Base-by-base conservation (phyloP, 2,888 invertebrate species). In the Caenorhabditis panamensis region DNA sequence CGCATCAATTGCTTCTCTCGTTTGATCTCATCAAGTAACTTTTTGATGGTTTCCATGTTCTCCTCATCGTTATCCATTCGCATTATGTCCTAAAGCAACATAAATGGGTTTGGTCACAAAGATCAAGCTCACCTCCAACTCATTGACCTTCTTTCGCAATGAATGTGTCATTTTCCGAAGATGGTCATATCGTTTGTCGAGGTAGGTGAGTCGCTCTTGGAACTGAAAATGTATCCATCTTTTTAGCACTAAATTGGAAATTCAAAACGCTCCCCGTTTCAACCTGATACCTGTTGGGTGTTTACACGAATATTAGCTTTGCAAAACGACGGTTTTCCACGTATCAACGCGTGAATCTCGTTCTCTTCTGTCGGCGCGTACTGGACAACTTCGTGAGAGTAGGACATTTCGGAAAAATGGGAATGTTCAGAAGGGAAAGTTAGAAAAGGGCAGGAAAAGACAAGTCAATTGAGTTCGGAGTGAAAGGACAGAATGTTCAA, bases 111-210 rank as follows among this genome's bases (percentile, higher is more conserved):
- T 3, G 41, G 13, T 6, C 13, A 13, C 41, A 13, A 11, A 6
- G 5, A 4, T 13, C 41, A 3, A 41, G 9, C 63, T 8, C 28
- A 84, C 84, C 82, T 84, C 84, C 44, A 84, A 58, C 49, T 84
- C 84, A 56, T 84, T 84, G 53, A 84, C 78, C 26, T 84, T 84
- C 49, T 80, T 84, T 28, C 81, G 79, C 66, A 84, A 54, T 13
- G 81, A 72, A 64, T 84, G 80, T n/a, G 84, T 82, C 79, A 84
- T 69, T 77, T 82, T 82, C 61, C 84, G 53, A 16, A 84, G 41
- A 44, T 84, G 84, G 63, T 84, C 84, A 77, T 84, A 84, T 61
- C 84, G 47, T 58, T 84, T 84, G 47, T 84, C 84, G n/a, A 84
- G 79, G 51, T 84, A 84, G 16, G 75, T 47, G 26, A 84, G 64